Conservation (phyloP, 1,140 invertebrate species). For the Sminthurinus signatus region DNA sequence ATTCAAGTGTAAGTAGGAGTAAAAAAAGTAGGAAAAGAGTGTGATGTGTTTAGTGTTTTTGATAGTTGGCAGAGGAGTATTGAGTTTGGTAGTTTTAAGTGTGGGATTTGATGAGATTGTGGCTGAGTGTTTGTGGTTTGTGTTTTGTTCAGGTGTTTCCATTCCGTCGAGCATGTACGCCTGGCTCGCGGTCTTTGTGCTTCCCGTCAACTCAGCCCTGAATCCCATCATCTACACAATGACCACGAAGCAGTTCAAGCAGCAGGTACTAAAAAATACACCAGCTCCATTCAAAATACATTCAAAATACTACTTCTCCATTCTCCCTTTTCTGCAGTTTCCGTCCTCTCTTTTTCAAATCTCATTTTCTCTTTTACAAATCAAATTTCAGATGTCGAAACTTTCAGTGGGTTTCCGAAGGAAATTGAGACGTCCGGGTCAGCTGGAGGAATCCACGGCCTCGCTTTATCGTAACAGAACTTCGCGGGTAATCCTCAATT, state of each 20-base stretch:
- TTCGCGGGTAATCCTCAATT: slow-evolving; percentile 11
- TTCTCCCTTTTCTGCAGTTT: background rate
- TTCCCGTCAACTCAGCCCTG: slow-evolving; percentile 63
- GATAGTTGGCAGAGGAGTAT: no score
- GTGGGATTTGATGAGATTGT: no score
- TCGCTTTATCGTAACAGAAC: slow-evolving; percentile 18
- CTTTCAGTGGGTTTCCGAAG: slow-evolving; percentile 30
- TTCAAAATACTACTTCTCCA: background rate
- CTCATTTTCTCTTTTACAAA: background rate
- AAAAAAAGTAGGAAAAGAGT: no score
- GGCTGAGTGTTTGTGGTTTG: no score
- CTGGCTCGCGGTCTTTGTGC: slow-evolving; percentile 61
- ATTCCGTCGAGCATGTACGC: slow-evolving; percentile 54
- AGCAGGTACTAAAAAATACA: slow-evolving; percentile 45
- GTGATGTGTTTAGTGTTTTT: no score
- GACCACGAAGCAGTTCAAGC: slow-evolving; percentile 55
- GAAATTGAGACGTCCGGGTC: slow-evolving; percentile 14
- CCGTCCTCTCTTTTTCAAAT: background rate
- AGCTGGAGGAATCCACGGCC: slow-evolving; percentile 25
- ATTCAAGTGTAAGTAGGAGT: no score
- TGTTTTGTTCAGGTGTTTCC: slow-evolving; percentile 48
- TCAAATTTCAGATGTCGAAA: slow-evolving; percentile 26
- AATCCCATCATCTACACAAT: slow-evolving; percentile 66
- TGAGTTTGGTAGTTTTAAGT: no score
- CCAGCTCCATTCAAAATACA: no score